Base-by-base conservation (phyloP, 2,113 vertebrate species). In the Pelusios castaneus region DNA sequence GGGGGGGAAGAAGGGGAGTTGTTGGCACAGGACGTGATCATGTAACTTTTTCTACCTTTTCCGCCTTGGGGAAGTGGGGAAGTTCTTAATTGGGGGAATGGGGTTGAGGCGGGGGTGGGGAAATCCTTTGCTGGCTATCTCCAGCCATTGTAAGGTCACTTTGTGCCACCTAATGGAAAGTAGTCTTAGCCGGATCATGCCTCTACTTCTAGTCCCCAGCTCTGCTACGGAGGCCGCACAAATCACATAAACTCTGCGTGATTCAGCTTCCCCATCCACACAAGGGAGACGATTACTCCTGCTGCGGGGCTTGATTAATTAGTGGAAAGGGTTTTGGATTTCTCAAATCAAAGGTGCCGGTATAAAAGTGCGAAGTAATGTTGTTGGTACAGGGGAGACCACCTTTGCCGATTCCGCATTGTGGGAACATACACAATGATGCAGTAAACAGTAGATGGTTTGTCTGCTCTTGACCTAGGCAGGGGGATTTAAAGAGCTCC, bases 401-500 rank as follows among this genome's bases (percentile, higher is more conserved):
- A 94, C 92, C 91, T 82, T 90, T 91, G 94, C 87, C 5, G 0
- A 25, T 10, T 84, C 91, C 92, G 91, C 80, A 93, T 76, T 85
- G 56, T 4, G 73, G 93, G 96, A 91, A 88, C 5, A 63, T 73
- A 90, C 56, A 10, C 91, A 89, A 87, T 51, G 91, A 91, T 94
- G 95, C 96, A 80, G 83, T 93, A 94, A 94, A 54, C 2, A 5
- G 88, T 54, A 93, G 88, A 92, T 95, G 96, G 93, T 94, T 96
- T 91, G 87, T 95, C 84, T 91, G 70, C 91, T 47, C 91, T 91
- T 93, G 94, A 91, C 84, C 89, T 89, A 89, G 88, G 73, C 84
- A 89, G 79, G 4, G 0, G 80, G 38, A 75, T 75, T 43, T 75
- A 75, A 43, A 43, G 41, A 43, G 21, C 70, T 75, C 24, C 21